phyloP scores from a whole-genome alignment of 2,113 vertebrate genomes.

The Puma concolor region DNA sequence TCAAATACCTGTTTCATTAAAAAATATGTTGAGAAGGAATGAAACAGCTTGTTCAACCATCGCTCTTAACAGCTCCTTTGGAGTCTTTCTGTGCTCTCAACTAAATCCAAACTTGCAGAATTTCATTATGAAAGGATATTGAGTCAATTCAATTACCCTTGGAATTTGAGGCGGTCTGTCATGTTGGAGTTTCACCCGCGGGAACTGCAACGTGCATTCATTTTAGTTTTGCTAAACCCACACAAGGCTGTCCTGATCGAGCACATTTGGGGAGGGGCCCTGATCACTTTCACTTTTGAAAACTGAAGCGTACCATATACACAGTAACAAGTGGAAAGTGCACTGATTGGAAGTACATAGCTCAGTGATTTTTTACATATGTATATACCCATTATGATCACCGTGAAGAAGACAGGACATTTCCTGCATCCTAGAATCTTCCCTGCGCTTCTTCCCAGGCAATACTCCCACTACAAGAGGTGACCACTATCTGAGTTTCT shows the following conservation, averaged over 20 bases:
- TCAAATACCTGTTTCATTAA: slow-evolving; percentile 74
- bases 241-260: slow-evolving; percentile 7
- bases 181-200: slow-evolving; percentile 56
- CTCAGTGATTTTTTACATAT: neutral
- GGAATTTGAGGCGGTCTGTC: slow-evolving; percentile 73
- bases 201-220: slow-evolving; percentile 43
- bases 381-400: neutral
- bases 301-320: neutral
- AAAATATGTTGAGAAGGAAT: slow-evolving; percentile 61
- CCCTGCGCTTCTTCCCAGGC: neutral
- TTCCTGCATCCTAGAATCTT: neutral
- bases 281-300: neutral
- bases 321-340: neutral
- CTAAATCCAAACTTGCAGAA: slow-evolving; percentile 78
- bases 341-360: neutral
- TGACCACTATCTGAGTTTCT: neutral
- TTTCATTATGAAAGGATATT: slow-evolving; percentile 73
- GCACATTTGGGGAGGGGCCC: slow-evolving; percentile 6
- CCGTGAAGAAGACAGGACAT: neutral
- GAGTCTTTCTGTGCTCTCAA: slow-evolving; percentile 76
- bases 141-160: slow-evolving; percentile 78
- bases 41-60: slow-evolving; percentile 74
- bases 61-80: slow-evolving; percentile 73
- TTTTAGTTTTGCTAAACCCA: slow-evolving; percentile 70
- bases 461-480: neutral